Base-by-base conservation (phyloP, 2,888 invertebrate genomes). In the Sthenelais limicola region DNA sequence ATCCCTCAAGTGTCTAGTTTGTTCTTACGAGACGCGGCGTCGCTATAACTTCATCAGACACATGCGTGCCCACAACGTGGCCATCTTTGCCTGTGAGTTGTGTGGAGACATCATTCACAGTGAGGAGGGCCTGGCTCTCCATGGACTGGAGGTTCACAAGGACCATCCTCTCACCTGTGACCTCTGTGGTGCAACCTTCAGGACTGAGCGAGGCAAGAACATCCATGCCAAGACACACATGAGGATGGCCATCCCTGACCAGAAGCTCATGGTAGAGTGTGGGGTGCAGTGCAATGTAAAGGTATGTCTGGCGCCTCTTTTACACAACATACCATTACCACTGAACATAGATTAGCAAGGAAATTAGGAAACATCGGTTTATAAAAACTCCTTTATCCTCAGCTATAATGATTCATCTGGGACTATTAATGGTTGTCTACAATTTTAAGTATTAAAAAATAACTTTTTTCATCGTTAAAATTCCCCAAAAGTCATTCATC, bases 31-130 rank as follows among this genome's bases (percentile, higher is more conserved):
- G 47, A 43, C 67, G 18, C 43, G 48, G 30, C 48, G 48, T 3
- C 48, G 48, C 30, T 48, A 67, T 48, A 67, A 67, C 67, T 67
- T 67, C 47, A 67, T 67, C 67, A 35, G 67, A n/a, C 67, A 67
- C 67, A 67, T 67, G 67, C 47, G 67, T 21, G 67, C 30, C 28
- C 67, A 67, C 48, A 48, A 47, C 38, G 43, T 38, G 12, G 62
- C 62, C 62, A 62, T 62, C 62, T 62, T 38, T 18, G 62, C 62
- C 2, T 62, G 62, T 38, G 62, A 62, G 15, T 43, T 62, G 35
- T 62, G 62, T 15, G 62, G 62, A 1, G 38, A 62, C 24, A 35
- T 35, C 18, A 38, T 62, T 43, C 62, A 62, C 62, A 62, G 62
- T n/a, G 62, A 62, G 24, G 62, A 38, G 26, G 62, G 43, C 24